Base-by-base conservation (phyloP, 2,888 invertebrate species). In the Graphium colonna region DNA sequence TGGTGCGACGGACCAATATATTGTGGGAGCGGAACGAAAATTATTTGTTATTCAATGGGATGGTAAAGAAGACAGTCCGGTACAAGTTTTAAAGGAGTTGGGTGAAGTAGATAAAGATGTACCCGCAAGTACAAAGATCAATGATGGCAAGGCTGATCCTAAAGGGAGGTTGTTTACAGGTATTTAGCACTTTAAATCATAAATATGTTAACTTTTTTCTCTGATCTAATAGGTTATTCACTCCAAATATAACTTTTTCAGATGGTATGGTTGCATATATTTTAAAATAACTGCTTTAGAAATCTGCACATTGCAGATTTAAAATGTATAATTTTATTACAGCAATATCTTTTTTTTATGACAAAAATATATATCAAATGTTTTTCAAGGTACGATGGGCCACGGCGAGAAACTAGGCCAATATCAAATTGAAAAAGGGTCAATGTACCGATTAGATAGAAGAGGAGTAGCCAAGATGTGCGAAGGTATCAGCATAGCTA, bases 131-230 rank as follows among this genome's bases (percentile, higher is more conserved):
- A 93, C 92, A 68, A 88, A 94, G 60, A 89, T 95, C 61, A 96
- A 96, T 66, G 96, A 96, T 69, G 95, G 92, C 31, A 96, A 96
- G 81, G 93, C 93, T 45, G 95, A 96, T 77, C 92, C 93, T 1
- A 79, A 78, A n/a, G 95, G 96, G 17, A 88, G 95, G 44, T 77
- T 96, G 18, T 95, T 93, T 90, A 93, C 93, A 62, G 95, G 95
- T 88, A 55, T 4, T 38, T 4, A n/a, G n/a, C n/a, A n/a, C n/a
- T n/a, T n/a, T n/a, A n/a, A n/a, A n/a, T n/a, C n/a, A n/a, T n/a
- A n/a, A n/a, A n/a, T n/a, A n/a, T n/a, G n/a, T n/a, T n/a, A n/a
- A n/a, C n/a, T n/a, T n/a, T n/a, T n/a, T n/a, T n/a, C n/a, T n/a
- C n/a, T n/a, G n/a, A n/a, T n/a, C n/a, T n/a, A n/a, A n/a, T n/a